phyloP scores from a whole-genome alignment of 2,113 vertebrate genomes.

The Acanthisitta chloris region DNA sequence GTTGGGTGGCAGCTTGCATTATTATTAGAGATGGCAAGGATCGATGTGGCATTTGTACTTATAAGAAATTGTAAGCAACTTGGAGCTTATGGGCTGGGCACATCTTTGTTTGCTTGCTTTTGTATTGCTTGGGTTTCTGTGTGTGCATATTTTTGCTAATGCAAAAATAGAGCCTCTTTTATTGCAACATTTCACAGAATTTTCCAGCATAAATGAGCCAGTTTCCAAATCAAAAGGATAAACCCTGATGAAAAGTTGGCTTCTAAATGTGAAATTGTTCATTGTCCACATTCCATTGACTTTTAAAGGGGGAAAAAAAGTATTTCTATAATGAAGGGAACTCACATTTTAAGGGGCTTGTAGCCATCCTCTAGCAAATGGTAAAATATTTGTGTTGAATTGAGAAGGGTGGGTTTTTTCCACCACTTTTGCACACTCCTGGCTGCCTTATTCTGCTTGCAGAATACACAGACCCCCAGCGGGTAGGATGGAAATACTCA shows the following conservation, averaged over 20 bases:
- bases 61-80: not conserved
- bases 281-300: slow-evolving; percentile 12
- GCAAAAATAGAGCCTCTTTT: slow-evolving; percentile 55
- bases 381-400: not conserved
- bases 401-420: not conserved
- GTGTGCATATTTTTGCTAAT: slow-evolving; percentile 27
- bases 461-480: not conserved
- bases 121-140: not conserved
- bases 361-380: not conserved
- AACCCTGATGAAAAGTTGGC: slow-evolving; percentile 45
- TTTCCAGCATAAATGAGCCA: slow-evolving; percentile 53
- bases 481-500: not conserved
- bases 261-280: slow-evolving; percentile 33
- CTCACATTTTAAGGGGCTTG: not conserved
- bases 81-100: not conserved
- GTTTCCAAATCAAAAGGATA: slow-evolving; percentile 55
- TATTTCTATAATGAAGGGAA: slow-evolving; percentile 7
- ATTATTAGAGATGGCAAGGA: not conserved
- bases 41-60: not conserved
- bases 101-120: slow-evolving; percentile 21
- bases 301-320: not conserved
- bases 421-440: not conserved
- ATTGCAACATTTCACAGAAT: slow-evolving; percentile 48
- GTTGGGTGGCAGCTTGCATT: slow-evolving; percentile 32
- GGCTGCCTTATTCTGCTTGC: not conserved